Evolutionary conservation across 2,888 invertebrate genomes (phyloP).

Genomic region (Cremastinae sp.): DNA sequence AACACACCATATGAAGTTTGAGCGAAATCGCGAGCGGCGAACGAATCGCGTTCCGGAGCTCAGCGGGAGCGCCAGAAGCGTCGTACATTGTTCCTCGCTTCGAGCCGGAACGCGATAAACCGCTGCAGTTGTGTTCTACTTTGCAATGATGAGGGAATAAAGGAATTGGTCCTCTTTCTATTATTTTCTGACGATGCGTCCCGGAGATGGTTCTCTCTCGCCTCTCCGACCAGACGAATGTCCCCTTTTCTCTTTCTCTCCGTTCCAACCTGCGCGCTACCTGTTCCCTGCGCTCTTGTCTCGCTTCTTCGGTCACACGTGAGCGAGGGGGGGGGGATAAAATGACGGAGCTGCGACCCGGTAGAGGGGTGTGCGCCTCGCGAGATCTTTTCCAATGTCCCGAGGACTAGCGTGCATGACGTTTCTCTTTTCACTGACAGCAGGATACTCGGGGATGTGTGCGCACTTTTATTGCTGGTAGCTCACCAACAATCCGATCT

Average conservation of each 20-base stretch:
- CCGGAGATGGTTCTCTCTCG: conserved; percentile 29
- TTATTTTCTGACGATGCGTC: too few relatives aligned
- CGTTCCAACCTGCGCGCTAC: conserved; percentile 70
- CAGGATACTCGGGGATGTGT: conserved; percentile 3
- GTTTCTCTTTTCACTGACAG: conserved; percentile 35
- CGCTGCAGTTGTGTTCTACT: too few relatives aligned
- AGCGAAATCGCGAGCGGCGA: too few relatives aligned
- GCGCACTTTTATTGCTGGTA: conserved; percentile 1
- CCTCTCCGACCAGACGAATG: conserved; percentile 33
- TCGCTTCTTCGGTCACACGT: conserved; percentile 69
- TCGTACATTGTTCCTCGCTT: too few relatives aligned
- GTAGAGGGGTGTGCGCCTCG: conserved; percentile 32
- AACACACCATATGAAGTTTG: too few relatives aligned
- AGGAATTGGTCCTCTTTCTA: too few relatives aligned
- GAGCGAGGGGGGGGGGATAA: conserved; percentile 67
- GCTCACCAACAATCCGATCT: conserved; percentile 8
- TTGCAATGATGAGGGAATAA: too few relatives aligned
- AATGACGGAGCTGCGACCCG: conserved; percentile 44
- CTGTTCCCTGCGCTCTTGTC: conserved; percentile 26
- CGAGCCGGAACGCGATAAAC: neutral
- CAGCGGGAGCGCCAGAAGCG: too few relatives aligned
- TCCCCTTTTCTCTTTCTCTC: conserved; percentile 56
- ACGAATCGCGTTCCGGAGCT: too few relatives aligned
- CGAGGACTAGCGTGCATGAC: conserved; percentile 3
- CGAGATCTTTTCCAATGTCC: conserved; percentile 32